A percentile compares a stretch with the other conserved stretches of the same genome.
Conservation (phyloP, 1,140 invertebrate genomes). For the Nomia melanderi region DNA sequence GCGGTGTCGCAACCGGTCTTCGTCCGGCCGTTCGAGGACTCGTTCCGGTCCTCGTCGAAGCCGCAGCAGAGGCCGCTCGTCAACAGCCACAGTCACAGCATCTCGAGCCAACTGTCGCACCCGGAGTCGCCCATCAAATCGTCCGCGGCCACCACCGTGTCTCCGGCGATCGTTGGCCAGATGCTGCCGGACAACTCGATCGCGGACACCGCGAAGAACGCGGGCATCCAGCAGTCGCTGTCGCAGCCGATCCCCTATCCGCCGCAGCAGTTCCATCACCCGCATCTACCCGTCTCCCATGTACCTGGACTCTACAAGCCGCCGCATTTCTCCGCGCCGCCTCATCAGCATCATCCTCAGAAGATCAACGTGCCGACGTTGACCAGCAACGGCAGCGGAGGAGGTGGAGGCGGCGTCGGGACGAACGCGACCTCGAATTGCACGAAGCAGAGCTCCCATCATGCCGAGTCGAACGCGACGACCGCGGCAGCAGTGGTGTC, state of each 20-base stretch:
- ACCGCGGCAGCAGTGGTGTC: background rate
- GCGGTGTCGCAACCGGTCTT: conserved; percentile 73
- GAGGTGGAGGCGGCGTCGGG: background rate
- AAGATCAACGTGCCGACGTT: conserved; percentile 58
- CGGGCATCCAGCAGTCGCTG: conserved; percentile 47
- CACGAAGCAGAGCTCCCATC: conserved; percentile 51
- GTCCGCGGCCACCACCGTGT: conserved; percentile 14
- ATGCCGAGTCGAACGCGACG: background rate
- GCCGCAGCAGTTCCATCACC: conserved; percentile 62
- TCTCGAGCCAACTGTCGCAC: conserved; percentile 68
- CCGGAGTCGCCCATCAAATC: conserved; percentile 59
- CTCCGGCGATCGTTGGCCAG: conserved; percentile 53
- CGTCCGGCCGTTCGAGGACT: conserved; percentile 81
- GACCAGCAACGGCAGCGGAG: conserved; percentile 33
- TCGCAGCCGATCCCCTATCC: conserved; percentile 63
- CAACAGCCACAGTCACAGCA: conserved; percentile 67
- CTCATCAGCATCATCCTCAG: conserved; percentile 60
- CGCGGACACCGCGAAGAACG: conserved; percentile 44
- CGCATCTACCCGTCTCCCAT: conserved; percentile 72
- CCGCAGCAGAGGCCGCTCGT: conserved; percentile 66
- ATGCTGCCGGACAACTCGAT: conserved; percentile 44
- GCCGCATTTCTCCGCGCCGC: conserved; percentile 61
- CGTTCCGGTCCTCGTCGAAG: conserved; percentile 72
- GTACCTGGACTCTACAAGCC: conserved; percentile 74
- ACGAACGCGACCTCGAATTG: conserved; percentile 31